Evolutionary conservation across 1,140 invertebrate genomes (phyloP).

Genomic region (Drusus annulatus): DNA sequence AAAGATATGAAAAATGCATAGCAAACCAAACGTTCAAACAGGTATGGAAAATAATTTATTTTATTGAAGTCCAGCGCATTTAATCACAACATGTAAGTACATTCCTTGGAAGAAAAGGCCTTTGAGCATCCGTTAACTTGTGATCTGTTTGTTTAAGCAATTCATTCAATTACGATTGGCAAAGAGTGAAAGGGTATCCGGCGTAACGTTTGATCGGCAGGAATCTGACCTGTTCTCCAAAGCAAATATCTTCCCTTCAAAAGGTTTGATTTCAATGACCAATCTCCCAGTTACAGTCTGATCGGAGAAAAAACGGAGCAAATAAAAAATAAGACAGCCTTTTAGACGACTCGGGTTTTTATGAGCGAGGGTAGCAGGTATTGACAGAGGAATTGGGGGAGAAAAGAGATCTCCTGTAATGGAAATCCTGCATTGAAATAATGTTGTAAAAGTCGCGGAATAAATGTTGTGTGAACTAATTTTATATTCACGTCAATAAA

Average conservation of each 20-base stretch:
- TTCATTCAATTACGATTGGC: slow-evolving; percentile 59
- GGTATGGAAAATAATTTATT: background rate
- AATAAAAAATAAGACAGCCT: slow-evolving; percentile 49
- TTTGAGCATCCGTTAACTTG: slow-evolving; percentile 59
- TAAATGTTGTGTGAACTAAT: slow-evolving; percentile 46
- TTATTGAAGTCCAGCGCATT: slow-evolving; percentile 42
- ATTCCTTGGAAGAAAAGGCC: slow-evolving; percentile 52
- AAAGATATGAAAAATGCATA: too few species aligned
- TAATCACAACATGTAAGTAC: background rate
- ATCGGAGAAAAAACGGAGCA: slow-evolving; percentile 45
- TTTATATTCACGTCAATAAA: slow-evolving; percentile 37
- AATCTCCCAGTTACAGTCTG: background rate
- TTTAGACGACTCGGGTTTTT: slow-evolving; percentile 46
- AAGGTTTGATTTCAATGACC: slow-evolving; percentile 56
- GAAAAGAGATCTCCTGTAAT: slow-evolving; percentile 38
- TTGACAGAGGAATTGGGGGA: slow-evolving; percentile 39
- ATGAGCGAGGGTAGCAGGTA: slow-evolving; percentile 38
- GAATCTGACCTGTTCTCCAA: slow-evolving; percentile 51
- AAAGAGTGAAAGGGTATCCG: slow-evolving; percentile 54
- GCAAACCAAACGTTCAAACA: too few species aligned
- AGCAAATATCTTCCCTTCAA: slow-evolving; percentile 52
- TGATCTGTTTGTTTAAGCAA: slow-evolving; percentile 60
- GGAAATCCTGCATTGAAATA: slow-evolving; percentile 22
- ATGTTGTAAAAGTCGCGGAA: slow-evolving; percentile 13
- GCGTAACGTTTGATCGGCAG: slow-evolving; percentile 51